phyloP scores from a whole-genome alignment of 2,888 invertebrate genomes.

The Nemotelus nigrinus region DNA sequence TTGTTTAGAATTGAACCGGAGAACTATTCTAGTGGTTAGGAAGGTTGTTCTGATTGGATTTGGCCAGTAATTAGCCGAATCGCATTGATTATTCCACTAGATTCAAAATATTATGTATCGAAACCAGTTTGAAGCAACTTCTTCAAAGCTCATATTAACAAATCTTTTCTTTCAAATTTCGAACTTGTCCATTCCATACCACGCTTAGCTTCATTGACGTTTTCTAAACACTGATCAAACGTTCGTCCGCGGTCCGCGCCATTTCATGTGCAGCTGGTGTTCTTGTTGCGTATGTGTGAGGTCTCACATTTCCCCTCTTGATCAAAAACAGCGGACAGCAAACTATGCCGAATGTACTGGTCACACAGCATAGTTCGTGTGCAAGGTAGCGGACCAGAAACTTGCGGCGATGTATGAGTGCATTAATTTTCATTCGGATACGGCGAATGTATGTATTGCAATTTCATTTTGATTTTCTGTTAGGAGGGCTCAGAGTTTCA shows the following conservation, averaged over 20 bases:
- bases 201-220: neutral
- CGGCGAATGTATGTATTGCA: neutral
- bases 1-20: no score
- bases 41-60: no score
- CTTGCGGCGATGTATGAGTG: constrained; percentile 17
- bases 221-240: constrained; percentile 11
- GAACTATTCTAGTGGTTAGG: no score
- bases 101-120: no score
- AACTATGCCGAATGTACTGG: neutral
- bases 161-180: no score
- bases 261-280: constrained; percentile 25
- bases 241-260: constrained; percentile 9
- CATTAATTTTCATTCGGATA: neutral
- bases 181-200: constrained; percentile 3
- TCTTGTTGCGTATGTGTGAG: constrained; percentile 11
- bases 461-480: constrained; percentile 24
- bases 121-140: no score
- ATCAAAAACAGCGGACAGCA: neutral
- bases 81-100: no score
- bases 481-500: constrained; percentile 2
- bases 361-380: neutral
- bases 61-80: no score
- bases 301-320: constrained; percentile 5
- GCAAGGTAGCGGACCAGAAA: neutral
- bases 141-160: no score